A percentile compares a stretch with the other conserved stretches of the same genome.
Evolutionary conservation across 2,797 vertebrate species (phyloP).

Genomic region (Rhinatrema bivittatum): DNA sequence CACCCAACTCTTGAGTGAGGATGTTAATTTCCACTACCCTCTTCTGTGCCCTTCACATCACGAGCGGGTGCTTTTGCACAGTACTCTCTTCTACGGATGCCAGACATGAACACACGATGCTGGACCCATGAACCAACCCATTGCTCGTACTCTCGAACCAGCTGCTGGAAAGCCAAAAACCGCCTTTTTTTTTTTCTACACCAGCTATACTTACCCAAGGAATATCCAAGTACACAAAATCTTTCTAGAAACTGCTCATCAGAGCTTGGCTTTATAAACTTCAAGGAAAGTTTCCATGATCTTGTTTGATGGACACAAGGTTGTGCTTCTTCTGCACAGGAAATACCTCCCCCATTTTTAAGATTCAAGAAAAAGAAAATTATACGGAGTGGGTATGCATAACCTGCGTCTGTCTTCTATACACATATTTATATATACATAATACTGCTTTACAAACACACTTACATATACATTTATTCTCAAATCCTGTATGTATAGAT

Average conservation of each 20-base stretch:
- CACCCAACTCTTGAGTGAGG: too few relatives aligned
- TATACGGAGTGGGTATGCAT: slow-evolving; percentile 20
- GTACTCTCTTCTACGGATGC: too few relatives aligned
- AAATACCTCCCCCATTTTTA: slow-evolving; percentile 24
- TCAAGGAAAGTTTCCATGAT: slow-evolving; percentile 31
- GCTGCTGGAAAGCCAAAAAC: neutral
- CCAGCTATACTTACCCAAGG: slow-evolving; percentile 9
- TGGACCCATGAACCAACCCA: neutral
- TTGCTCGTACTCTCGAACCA: too few relatives aligned
- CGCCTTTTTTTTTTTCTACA: slow-evolving; percentile 2
- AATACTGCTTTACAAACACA: slow-evolving; percentile 10
- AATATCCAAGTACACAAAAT: slow-evolving; percentile 11
- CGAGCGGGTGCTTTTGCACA: too few relatives aligned
- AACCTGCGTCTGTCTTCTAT: slow-evolving; percentile 12
- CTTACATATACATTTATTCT: slow-evolving; percentile 2
- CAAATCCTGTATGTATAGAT: slow-evolving; percentile 12
- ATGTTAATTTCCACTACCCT: too few relatives aligned
- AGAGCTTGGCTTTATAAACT: too few relatives aligned
- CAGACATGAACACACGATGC: neutral
- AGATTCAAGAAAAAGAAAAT: neutral
- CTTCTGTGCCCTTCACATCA: too few relatives aligned
- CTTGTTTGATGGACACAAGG: slow-evolving; percentile 30
- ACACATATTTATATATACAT: slow-evolving; percentile 16
- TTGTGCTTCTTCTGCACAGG: slow-evolving; percentile 66
- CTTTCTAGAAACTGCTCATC: too few relatives aligned